A percentile compares a stretch with the other conserved stretches of the same genome.
These are phyloP conservation scores for Brachionus koreanus DNA, from an alignment of 1,140 invertebrate species.

Conservation along the genomic window DNA sequence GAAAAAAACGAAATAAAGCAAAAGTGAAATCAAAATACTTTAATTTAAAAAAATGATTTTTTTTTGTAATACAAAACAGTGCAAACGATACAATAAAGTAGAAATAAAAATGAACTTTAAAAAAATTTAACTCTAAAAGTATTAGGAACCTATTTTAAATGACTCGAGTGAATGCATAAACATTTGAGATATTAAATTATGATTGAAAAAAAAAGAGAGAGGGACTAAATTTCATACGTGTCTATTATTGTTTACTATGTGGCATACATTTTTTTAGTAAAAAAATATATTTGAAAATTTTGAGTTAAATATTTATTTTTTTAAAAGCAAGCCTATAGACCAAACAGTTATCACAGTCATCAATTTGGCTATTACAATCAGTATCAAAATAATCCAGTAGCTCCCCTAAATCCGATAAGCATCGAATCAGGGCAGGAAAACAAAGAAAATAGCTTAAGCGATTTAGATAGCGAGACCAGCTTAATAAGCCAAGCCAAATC, in stretches of 20 bases:
- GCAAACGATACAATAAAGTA: too few relatives aligned
- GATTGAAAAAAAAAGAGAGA: neutral
- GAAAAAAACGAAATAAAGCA: too few relatives aligned
- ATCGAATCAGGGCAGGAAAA: neutral
- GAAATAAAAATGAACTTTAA: too few relatives aligned
- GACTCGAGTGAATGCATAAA: neutral
- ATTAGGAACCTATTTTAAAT: neutral
- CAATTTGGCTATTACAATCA: neutral
- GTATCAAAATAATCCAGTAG: neutral
- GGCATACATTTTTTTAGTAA: neutral
- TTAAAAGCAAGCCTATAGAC: neutral
- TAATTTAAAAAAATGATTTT: too few relatives aligned
- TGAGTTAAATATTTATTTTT: neutral
- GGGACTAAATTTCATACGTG: neutral
- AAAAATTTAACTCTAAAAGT: too few relatives aligned
- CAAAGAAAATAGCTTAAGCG: slow-evolving; percentile 1
- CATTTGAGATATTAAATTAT: neutral
- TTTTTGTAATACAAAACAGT: too few relatives aligned
- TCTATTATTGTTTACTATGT: slow-evolving; percentile 9
- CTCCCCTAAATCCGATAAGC: neutral
- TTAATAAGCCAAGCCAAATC: neutral
- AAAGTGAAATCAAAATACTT: too few relatives aligned
- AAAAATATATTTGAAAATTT: neutral
- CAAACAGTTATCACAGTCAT: neutral
- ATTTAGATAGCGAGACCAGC: slow-evolving; percentile 9